Conservation (phyloP, 2,113 vertebrate species). For the Callocephalon fimbriatum region DNA sequence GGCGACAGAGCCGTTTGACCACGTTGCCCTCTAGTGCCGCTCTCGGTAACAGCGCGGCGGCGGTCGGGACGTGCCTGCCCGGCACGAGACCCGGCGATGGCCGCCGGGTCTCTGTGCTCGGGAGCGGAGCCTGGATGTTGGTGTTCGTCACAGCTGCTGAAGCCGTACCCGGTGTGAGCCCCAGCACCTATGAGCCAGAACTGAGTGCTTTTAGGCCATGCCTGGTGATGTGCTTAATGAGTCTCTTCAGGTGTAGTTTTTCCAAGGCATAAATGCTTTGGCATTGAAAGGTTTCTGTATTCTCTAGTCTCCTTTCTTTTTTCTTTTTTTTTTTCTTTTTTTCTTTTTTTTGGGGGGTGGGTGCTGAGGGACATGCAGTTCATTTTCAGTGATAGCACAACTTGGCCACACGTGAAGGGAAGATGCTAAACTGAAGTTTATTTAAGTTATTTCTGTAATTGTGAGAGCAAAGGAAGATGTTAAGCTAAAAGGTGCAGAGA, state of each 20-base stretch:
- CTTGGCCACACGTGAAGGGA: too few species aligned
- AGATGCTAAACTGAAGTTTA: too few species aligned
- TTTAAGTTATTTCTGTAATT: background rate
- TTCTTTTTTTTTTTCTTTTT: too few species aligned
- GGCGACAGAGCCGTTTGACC: background rate
- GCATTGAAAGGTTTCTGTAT: background rate
- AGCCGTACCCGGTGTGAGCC: fast-evolving
- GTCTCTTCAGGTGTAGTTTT: background rate
- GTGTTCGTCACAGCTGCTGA: fast-evolving
- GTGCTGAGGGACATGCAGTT: background rate
- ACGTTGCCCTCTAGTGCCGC: conserved; percentile 63
- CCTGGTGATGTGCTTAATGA: background rate
- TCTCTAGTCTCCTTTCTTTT: background rate
- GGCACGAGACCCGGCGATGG: fast-evolving
- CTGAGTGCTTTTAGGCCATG: background rate
- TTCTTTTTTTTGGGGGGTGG: background rate
- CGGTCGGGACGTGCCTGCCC: fast-evolving
- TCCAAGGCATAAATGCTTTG: background rate
- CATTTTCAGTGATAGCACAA: background rate
- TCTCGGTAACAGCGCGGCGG: background rate
- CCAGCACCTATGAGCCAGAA: fast-evolving
- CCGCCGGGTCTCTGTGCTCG: fast-evolving
- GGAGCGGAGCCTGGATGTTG: background rate
- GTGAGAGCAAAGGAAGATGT: background rate
- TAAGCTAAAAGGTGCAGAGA: background rate